Evolutionary conservation across 2,113 vertebrate genomes (phyloP).

Genomic region (Micromys minutus): DNA sequence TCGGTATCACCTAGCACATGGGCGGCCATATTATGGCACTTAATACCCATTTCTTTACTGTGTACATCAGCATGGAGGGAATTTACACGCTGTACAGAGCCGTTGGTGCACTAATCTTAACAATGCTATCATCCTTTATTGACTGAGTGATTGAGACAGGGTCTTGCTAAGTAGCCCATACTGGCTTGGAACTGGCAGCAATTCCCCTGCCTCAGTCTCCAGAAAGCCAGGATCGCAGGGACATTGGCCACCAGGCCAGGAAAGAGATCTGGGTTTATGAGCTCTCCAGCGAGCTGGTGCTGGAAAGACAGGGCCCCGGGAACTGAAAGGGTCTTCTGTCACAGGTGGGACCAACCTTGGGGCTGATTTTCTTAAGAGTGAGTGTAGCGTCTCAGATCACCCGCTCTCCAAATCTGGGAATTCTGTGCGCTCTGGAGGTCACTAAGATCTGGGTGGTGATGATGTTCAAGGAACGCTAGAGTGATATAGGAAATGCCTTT

Average conservation of each 20-base stretch:
- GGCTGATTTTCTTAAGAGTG: neutral
- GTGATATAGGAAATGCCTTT: neutral
- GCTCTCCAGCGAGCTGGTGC: neutral
- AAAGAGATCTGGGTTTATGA: neutral
- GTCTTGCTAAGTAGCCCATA: neutral
- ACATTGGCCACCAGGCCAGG: neutral
- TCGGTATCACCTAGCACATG: too few species aligned
- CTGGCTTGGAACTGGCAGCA: neutral
- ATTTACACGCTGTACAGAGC: neutral
- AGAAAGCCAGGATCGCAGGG: neutral
- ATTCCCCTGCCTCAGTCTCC: neutral
- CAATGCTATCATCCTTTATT: neutral
- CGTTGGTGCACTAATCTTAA: rapidly evolving
- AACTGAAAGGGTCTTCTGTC: neutral
- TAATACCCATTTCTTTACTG: neutral
- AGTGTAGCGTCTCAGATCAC: neutral
- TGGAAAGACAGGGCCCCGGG: neutral
- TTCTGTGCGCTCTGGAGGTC: neutral
- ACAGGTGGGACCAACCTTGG: neutral
- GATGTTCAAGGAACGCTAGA: neutral
- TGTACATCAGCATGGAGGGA: neutral
- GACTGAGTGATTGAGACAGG: neutral
- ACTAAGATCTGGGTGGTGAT: neutral
- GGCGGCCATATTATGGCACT: too few species aligned
- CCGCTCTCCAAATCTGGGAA: neutral